Evolutionary conservation across 1,140 invertebrate species (phyloP), one percentile per base, ranked within the genome.

Genomic region (Galendromus occidentalis): DNA sequence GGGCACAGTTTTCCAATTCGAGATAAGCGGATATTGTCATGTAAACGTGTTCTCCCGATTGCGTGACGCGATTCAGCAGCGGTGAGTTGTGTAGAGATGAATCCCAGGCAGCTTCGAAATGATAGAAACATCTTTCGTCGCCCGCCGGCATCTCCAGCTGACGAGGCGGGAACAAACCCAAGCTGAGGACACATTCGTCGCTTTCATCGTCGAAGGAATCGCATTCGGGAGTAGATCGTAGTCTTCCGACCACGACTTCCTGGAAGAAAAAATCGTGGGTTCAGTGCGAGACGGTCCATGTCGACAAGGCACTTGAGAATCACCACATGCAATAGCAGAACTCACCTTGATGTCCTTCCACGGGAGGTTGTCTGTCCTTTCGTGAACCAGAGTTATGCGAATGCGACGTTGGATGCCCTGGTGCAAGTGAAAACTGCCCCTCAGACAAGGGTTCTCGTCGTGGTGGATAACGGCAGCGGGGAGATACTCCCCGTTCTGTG

Each of bases 71-170:
- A 78, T 99, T 98, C 30, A 99, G 82, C 22, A 99, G 78, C 0
- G 85, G 79, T 0, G 94, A 98, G 74, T 98, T 98, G 76, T 99
- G 96, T 63, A 98, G 80, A 42, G 94, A 98, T 72, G 89, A 94
- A 76, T 99, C 96, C 96, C 96, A 99, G 0, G 95, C 93, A 0
- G 94, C 96, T 79, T 99, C 96, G 74, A 98, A 99, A 71, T 94
- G 82, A 76, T 90, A 95, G 76, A 94, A 90, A 30, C 84, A 79
- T 76, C 78, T 74, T 72, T 97, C 91, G 76, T 98, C 93, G 41
- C 90, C 88, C 22, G 51, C 51, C 59, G 83, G 84, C 69, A 88
- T 82, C 73, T 94, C 88, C 1, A 98, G 76, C 70, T 90, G 86
- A 75, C 96, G 93, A 17, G 92, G 91, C 7, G 93, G 91, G 79